Conservation (phyloP, 2,113 vertebrate genomes). For the Leptobrachium ailaonicum region DNA sequence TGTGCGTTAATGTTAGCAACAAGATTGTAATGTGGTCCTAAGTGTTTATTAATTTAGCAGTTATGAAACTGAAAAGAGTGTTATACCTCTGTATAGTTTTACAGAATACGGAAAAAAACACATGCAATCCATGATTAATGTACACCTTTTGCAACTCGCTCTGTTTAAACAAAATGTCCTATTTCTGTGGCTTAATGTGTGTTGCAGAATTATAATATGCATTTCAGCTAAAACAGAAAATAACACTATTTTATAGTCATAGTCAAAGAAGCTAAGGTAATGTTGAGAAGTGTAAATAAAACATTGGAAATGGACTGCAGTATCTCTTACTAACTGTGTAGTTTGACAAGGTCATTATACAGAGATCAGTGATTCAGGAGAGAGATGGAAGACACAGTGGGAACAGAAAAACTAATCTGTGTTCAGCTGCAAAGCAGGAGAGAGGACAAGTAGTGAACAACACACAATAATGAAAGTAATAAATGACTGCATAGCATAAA, state of each 20-base stretch:
- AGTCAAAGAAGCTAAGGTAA: not conserved
- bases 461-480: slow-evolving; percentile 5
- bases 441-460: not conserved
- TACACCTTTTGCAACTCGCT: no score
- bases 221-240: no score
- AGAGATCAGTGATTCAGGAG: not conserved
- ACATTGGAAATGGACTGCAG: not conserved
- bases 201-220: no score
- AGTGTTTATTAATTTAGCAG: no score
- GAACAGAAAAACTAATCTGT: slow-evolving; percentile 4
- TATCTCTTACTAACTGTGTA: slow-evolving; percentile 1
- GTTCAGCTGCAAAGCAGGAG: slow-evolving; percentile 8
- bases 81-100: no score
- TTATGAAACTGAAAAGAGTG: no score
- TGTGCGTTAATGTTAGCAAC: no score
- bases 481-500: slow-evolving; percentile 13
- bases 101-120: no score
- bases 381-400: not conserved
- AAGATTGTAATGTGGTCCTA: no score
- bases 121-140: no score
- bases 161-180: no score
- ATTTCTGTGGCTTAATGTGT: no score
- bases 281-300: not conserved
- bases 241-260: not conserved
- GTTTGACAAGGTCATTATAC: slow-evolving; percentile 2